Evolutionary conservation across 2,113 vertebrate species (phyloP).

Genomic region (Telmatochromis sp.): DNA sequence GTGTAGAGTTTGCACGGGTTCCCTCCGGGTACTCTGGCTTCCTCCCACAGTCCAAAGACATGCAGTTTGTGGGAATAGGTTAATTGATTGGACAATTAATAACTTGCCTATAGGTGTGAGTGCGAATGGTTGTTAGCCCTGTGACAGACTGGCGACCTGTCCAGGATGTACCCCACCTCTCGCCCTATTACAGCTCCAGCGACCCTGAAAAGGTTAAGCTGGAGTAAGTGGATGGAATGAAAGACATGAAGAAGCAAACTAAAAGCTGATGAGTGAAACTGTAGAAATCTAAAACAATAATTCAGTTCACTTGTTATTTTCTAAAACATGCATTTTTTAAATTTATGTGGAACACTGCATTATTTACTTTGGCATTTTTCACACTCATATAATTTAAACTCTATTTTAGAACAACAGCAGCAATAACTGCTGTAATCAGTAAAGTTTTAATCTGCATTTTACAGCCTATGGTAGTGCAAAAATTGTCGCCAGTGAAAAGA

Average conservation of each 20-base stretch:
- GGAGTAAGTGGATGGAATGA: background rate
- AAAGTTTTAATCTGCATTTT: background rate
- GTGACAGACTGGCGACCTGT: background rate
- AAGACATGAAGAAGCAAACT: background rate
- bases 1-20: background rate
- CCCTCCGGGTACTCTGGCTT: rapidly evolving
- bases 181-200: rapidly evolving
- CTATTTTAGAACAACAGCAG: background rate
- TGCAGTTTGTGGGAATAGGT: background rate
- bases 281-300: background rate
- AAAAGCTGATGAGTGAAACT: background rate
- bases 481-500: background rate
- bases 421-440: background rate
- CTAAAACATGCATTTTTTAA: background rate
- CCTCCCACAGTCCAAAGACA: background rate
- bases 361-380: background rate
- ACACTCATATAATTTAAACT: background rate
- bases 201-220: rapidly evolving
- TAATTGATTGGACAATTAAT: background rate
- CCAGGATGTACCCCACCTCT: background rate
- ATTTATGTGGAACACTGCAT: background rate
- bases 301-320: background rate
- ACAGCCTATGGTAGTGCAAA: background rate
- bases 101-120: background rate
- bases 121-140: rapidly evolving